Base-by-base conservation (phyloP, 2,888 invertebrate species). In the Aplocera efformata region DNA sequence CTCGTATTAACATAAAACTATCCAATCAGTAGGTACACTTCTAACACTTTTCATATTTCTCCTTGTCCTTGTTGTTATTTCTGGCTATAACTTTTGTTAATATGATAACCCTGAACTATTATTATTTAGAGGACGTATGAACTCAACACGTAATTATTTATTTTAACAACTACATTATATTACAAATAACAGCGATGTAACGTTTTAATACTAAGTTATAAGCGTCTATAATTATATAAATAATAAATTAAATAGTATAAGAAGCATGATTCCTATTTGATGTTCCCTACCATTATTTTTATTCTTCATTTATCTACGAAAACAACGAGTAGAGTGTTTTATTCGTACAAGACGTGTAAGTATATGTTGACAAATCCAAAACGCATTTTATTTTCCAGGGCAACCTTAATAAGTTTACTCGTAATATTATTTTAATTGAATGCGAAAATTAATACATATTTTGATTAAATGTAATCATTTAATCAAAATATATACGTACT, bases 181-280 rank as follows among this genome's bases (percentile, higher is more conserved):
- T 53, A 60, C 57, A 50, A 48, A 52, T 51, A 67, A 65, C 63
- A 59, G 61, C 64, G 57, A 61, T 56, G 63, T 67, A 69, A 58
- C 57, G 55, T 57, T 55, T 55, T 51, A 60, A 58, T 50, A 62
- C 62, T 70, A 61, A 52, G 33, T 31, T 49, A 54, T 57, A 68
- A 71, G 67, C 63, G 58, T 63, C 50, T 58, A 57, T 54, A 51
- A 50, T 53, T 44, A 38, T 29, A 53, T 59, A 44, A 35, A 42
- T 51, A 59, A 42, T 57, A 60, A 59, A 53, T 42, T 59, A 65
- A 72, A 71, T 70, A 68, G 65, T 66, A 58, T 61, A 62, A 48
- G 35, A 63, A 69, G 64, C 69, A 55, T 56, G 34, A 47, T 51
- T 48, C 42, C 49, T 25, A 45, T 39, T 32, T 29, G 11, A 42